phyloP scores from a whole-genome alignment of 1,140 invertebrate genomes.

The Episyrphus balteatus region DNA sequence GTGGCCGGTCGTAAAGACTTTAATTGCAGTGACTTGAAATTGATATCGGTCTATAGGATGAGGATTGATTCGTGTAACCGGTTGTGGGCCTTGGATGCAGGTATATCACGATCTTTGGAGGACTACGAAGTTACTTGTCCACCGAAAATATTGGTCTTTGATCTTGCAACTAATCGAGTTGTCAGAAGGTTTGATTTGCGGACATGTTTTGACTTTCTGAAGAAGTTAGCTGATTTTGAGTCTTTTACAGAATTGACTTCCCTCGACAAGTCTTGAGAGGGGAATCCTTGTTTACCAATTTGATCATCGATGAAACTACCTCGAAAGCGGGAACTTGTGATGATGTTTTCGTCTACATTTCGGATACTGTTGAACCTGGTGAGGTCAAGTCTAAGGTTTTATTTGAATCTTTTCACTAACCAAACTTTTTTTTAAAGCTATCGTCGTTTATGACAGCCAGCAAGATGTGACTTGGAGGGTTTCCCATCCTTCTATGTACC shows the following conservation, averaged over 20 bases:
- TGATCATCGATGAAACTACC: conserved; percentile 60
- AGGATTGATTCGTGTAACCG: conserved; percentile 61
- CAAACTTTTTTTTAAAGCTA: conserved; percentile 38
- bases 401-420: background rate
- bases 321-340: conserved; percentile 52
- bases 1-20: conserved; percentile 50
- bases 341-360: conserved; percentile 64
- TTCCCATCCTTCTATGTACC: conserved; percentile 66
- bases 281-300: conserved; percentile 60
- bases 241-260: conserved; percentile 36
- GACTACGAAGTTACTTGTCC: conserved; percentile 62
- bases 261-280: conserved; percentile 54
- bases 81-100: conserved; percentile 60
- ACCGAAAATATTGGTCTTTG: conserved; percentile 69
- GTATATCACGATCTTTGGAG: conserved; percentile 60
- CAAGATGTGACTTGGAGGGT: conserved; percentile 64
- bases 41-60: conserved; percentile 67
- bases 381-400: conserved; percentile 7
- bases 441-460: conserved; percentile 60
- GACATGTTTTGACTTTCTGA: background rate
- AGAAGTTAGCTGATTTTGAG: background rate
- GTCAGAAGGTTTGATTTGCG: conserved; percentile 40
- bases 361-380: conserved; percentile 67
- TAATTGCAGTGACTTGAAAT: conserved; percentile 57
- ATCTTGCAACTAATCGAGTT: conserved; percentile 55